A percentile compares a stretch with the other conserved stretches of the same genome.
phyloP scores from a whole-genome alignment of 2,113 vertebrate species.

The Eretmochelys imbricata region DNA sequence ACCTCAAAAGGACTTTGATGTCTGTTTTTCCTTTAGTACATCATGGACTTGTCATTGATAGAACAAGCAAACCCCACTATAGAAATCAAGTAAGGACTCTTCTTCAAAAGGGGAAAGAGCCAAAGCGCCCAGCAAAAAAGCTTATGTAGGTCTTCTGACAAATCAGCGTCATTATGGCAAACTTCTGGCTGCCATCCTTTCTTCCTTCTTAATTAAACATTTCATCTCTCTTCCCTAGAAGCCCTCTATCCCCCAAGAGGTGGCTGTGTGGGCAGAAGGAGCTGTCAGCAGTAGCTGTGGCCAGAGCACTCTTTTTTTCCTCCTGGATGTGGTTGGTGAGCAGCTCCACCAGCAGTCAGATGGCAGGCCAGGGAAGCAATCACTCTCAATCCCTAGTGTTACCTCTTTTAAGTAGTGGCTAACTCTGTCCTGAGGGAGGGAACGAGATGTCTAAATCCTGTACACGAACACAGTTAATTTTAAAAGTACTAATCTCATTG shows the following conservation, averaged over 20 bases:
- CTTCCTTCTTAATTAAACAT: neutral
- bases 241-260: neutral
- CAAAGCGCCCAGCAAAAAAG: neutral
- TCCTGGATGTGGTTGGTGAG: neutral
- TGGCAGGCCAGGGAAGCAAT: rapidly evolving
- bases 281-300: neutral
- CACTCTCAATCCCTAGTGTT: neutral
- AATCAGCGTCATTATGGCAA: neutral
- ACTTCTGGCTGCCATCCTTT: neutral
- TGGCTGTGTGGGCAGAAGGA: neutral
- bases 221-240: neutral
- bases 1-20: neutral
- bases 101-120: neutral
- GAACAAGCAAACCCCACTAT: neutral
- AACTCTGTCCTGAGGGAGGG: neutral
- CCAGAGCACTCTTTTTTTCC: neutral
- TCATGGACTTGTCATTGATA: neutral
- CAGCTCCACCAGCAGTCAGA: neutral
- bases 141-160: neutral
- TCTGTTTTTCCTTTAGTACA: neutral
- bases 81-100: neutral
- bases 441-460: neutral
- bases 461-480: neutral
- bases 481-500: neutral
- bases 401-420: neutral